Evolutionary conservation across 2,888 invertebrate genomes (phyloP).

Genomic region (Doris montereyensis): DNA sequence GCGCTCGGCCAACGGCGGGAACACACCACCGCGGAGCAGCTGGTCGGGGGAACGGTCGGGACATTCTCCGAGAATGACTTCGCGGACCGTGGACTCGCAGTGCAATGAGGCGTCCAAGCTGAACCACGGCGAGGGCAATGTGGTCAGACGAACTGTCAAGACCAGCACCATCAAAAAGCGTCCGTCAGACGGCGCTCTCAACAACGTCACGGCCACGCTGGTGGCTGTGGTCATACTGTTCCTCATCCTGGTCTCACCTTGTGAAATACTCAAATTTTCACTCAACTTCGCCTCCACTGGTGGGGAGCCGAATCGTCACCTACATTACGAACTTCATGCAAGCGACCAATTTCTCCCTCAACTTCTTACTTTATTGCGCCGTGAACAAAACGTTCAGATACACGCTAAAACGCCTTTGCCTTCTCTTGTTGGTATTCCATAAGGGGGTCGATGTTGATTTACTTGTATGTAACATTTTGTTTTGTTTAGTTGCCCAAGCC

Average conservation of each 20-base stretch:
- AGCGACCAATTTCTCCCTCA: constrained; percentile 75
- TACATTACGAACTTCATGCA: constrained; percentile 67
- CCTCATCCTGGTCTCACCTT: constrained; percentile 68
- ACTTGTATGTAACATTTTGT: no score
- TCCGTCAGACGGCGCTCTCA: constrained; percentile 61
- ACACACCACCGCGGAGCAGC: background rate
- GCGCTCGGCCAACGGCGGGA: constrained; percentile 5
- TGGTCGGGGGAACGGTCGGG: background rate
- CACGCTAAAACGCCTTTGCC: constrained; percentile 63
- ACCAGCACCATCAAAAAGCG: constrained; percentile 20
- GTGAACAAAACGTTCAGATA: constrained; percentile 92
- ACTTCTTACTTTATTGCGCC: constrained; percentile 92
- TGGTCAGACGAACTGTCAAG: background rate
- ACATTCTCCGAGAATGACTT: background rate
- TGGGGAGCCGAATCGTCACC: constrained; percentile 45
- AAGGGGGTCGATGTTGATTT: background rate
- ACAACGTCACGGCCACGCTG: constrained; percentile 68
- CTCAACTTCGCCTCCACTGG: constrained; percentile 46
- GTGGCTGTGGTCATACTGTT: constrained; percentile 68
- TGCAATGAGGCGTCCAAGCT: background rate
- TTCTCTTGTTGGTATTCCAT: constrained; percentile 49
- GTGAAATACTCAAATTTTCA: constrained; percentile 67
- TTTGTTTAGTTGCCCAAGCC: no score
- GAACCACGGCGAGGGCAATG: background rate
- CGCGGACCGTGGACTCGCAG: background rate